Base-by-base conservation (phyloP, 2,113 vertebrate genomes). In the Cheilinus undulatus region DNA sequence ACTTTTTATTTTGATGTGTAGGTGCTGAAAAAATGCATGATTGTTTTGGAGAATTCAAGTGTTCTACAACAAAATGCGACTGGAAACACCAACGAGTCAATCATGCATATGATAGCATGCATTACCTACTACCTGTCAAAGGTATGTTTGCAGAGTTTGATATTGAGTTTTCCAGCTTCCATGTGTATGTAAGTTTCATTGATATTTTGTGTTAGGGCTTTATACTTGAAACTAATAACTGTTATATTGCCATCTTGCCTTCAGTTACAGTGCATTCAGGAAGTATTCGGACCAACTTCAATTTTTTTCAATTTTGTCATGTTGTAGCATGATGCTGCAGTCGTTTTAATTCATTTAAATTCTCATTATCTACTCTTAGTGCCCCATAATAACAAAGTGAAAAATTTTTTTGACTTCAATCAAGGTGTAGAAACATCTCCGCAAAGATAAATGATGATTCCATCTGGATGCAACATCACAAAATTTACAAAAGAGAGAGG, bases 61-160 rank as follows among this genome's bases (percentile, higher is more conserved):
- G 45, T 80, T 72, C 59, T 85, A 62, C 93, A 93, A 76, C 92
- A 93, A 32, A 96, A 78, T 77, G 94, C 88, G 63, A 57, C 90
- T 7, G 46, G 48, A 73, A 75, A 69, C n/a, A 90, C 87, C 66
- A 88, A 91, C 34, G 94, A 96, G 69, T 94, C 93, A 12, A 63
- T 97, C 12, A 92, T 95, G 73, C 96, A 98, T 76, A 98, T 98
- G 96, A 92, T 97, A 71, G 96, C 96, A 52, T 99, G 96, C 73
- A 94, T 93, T 51, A 92, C 95, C 45, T 95, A 94, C 91, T 96
- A 97, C 79, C 76, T 95, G 56, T 91, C 93, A 73, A 97, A 97
- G 97, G 98, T 99, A 91, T 45, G 68, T 84, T 12, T 73, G 22
- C 14, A 1, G 60, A 8, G 53, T 26, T 24, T 3, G 27, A 15